Conservation (phyloP, 1,140 invertebrate species). For the Zaprionus davidi region DNA sequence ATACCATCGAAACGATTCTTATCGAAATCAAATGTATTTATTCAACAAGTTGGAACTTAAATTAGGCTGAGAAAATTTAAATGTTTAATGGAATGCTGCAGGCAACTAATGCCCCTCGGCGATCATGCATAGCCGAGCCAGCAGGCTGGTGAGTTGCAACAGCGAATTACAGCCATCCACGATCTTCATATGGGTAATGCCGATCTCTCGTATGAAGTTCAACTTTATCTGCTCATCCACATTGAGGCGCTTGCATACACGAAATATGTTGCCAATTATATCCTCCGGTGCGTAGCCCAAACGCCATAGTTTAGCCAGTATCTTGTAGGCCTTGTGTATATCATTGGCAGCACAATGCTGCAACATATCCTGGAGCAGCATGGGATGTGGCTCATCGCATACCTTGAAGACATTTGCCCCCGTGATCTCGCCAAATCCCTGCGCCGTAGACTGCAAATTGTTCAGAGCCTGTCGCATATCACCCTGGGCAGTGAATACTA, state of each 20-base stretch:
- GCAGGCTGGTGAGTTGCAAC: conserved; percentile 94
- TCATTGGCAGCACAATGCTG: conserved; percentile 92
- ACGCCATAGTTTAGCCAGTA: conserved; percentile 94
- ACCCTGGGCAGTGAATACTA: conserved; percentile 99
- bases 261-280: conserved; percentile 97
- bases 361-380: conserved; percentile 96
- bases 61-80: neutral
- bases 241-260: conserved; percentile 94
- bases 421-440: conserved; percentile 96
- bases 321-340: conserved; percentile 94
- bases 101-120: conserved; percentile 56
- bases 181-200: conserved; percentile 95
- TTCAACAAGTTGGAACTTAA: conserved; percentile 24
- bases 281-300: conserved; percentile 98
- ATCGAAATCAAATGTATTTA: conserved; percentile 27
- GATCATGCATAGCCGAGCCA: conserved; percentile 91
- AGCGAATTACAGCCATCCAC: conserved; percentile 94
- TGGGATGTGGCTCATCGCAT: conserved; percentile 99
- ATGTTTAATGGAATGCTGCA: neutral
- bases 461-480: conserved; percentile 99
- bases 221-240: conserved; percentile 93
- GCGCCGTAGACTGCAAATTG: conserved; percentile 98
- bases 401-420: conserved; percentile 99
- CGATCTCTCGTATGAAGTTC: conserved; percentile 97
- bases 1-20: neutral